Evolutionary conservation across 2,797 vertebrate species (phyloP), one percentile per base, ranked within the genome.

Genomic region (Notamacropus eugenii): DNA sequence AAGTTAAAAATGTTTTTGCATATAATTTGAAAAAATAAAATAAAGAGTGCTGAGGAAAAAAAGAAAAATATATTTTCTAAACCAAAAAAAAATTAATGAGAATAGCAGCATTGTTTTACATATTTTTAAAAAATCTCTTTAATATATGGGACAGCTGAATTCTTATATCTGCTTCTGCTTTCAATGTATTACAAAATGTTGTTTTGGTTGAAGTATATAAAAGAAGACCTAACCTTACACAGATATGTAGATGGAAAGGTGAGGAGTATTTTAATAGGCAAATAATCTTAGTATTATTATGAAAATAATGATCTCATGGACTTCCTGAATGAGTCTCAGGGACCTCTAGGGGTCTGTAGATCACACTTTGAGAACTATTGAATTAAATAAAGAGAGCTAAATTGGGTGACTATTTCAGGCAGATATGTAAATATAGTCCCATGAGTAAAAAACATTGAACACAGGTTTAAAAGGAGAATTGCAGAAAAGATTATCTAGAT

Each of bases 401-500:
- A 62, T 27, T 54, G 62, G 57, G 52, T 91, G 55, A 91, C 59
- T 55, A 52, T 31, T 34, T 46, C n/a, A 90, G 90, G 67, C 46
- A 90, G 95, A 90, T 57, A 55, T 52, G 50, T 59, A 90, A 93
- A 54, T 56, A 34, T 34, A 54, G 54, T 13, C 54, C 91, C 55
- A 92, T 55, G 54, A 92, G 58, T 54, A 92, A 54, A 59, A 54
- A 93, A 50, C 19, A 2, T 82, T 40, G 74, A 50, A 82, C 31
- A 27, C 16, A 91, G 3, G 24, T 92, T 40, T 40, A 82, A 74
- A n/a, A 94, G 62, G n/a, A 40, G 8, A 34, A 67, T 62, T 28
- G 58, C 29, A 46, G 29, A 34, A 94, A 92, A 50, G 74, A 50
- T 54, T 59, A 96, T 93, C 56, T 90, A 90, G 90, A 91, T 93